Evolutionary conservation across 2,797 vertebrate species (phyloP), one percentile per base, ranked within the genome.

Genomic region (Selene dorsalis): DNA sequence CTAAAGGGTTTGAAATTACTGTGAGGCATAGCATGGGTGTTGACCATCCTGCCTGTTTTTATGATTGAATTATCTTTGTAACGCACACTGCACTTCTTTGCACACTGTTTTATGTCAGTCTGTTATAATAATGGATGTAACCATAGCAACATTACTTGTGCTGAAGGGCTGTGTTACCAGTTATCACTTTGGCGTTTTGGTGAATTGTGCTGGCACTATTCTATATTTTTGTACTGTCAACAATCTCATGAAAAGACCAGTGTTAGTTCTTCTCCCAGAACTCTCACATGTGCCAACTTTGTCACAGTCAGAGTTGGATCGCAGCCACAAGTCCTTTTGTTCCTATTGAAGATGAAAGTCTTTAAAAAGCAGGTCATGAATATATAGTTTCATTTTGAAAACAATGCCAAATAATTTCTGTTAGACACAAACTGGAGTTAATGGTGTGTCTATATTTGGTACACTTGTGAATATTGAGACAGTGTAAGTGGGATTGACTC

Each of bases 61-160:
- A 28, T 12, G 26, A 62, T 17, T 38, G 35, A 35, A 74, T 17
- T 2, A 38, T 39, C 8, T 38, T 16, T 60, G 16, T 66, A 22
- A 26, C 59, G 24, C 14, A n/a, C 58, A 38, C 20, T 47, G 9
- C 14, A 17, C 1, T 43, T 26, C 65, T 17, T 69, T 53, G 35
- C 30, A 73, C 10, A 14, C 9, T 20, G 11, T 68, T 70, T 24
- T 41, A 14, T 58, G 41, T 50, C n/a, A 6, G 8, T 64, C 30
- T 77, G 50, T 71, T 82, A 17, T 50, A 77, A 17, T 50, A 77
- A 69, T 50, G 20, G 16, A 73, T 30, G 81, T 84, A 80, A 83
- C 84, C 77, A 85, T 87, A 59, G 83, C 73, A 89, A 87, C 81
- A 73, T 7, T 41, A 39, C 18, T 73, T 60, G 4, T 58, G 32